Evolutionary conservation across 1,140 invertebrate genomes (phyloP).

Genomic region (Diachasmimorpha longicaudata): DNA sequence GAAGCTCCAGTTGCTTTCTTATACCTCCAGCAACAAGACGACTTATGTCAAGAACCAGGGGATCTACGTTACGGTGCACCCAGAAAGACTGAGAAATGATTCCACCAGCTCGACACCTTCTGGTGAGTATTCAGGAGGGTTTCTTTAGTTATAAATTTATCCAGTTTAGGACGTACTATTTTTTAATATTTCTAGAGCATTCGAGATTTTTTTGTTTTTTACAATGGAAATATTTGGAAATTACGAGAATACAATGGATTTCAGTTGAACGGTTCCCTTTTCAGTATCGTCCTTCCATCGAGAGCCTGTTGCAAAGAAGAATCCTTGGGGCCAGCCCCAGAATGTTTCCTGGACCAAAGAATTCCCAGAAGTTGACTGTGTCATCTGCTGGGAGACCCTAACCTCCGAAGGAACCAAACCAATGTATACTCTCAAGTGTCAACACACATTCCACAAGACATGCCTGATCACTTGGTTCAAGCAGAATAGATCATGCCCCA

Average conservation of each 20-base stretch:
- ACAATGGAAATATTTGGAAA: too few species aligned
- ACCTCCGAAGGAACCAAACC: neutral
- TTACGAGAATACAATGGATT: too few species aligned
- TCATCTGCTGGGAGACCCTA: slow-evolving; percentile 36
- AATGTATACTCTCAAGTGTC: slow-evolving; percentile 35
- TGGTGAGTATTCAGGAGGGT: slow-evolving; percentile 18
- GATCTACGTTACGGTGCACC: neutral
- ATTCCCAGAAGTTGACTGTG: slow-evolving; percentile 35
- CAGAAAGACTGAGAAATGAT: neutral
- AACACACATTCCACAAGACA: slow-evolving; percentile 45
- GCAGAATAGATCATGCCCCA: slow-evolving; percentile 39
- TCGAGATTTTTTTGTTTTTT: too few species aligned
- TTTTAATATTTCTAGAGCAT: neutral
- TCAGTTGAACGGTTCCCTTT: too few species aligned
- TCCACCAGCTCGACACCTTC: slow-evolving; percentile 22
- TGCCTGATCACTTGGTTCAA: slow-evolving; percentile 44
- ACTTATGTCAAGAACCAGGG: neutral
- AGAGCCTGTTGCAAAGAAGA: slow-evolving; percentile 6
- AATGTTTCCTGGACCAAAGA: slow-evolving; percentile 29
- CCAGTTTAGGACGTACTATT: too few species aligned
- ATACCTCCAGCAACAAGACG: neutral
- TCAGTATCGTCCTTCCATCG: neutral
- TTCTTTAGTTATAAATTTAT: too few species aligned
- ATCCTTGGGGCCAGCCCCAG: neutral
- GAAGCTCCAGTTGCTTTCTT: slow-evolving; percentile 27